Base-by-base conservation (phyloP, 2,888 invertebrate genomes). In the Sinelater perroti region DNA sequence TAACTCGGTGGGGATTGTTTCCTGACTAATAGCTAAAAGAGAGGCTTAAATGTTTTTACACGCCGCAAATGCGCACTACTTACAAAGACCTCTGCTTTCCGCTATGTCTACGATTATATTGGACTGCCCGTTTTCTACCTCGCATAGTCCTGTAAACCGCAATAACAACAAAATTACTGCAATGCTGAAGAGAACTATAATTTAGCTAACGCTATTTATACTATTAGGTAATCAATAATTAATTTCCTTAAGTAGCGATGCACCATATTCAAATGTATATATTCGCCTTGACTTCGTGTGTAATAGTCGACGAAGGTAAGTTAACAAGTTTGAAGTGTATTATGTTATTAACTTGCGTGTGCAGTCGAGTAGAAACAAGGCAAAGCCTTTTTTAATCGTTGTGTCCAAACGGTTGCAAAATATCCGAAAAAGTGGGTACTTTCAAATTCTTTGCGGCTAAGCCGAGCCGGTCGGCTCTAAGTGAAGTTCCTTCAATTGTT, bases 31-130 rank as follows among this genome's bases (percentile, higher is more conserved):
- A 79, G 87, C 93, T 93, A 83, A 44, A 83, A 82, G 7, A 36
- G n/a, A 10, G 20, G 2, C 4, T 31, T 31, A 13, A 31, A 33
- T 33, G 7, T 1, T 3, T 7, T 14, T 8, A 14, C 33, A n/a
- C 8, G 6, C 14, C 4, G 33, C 21, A 38, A 20, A 20, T 10
- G 8, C n/a, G 17, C n/a, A 36, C 11, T 71, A 89, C 92, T 91
- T 83, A 94, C 94, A 89, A 70, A 85, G 82, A 66, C 90, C 92
- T 77, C 88, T 83, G 76, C 94, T 94, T 78, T 95, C 95, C 78
- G 93, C 91, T 66, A 94, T 93, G 75, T 94, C 94, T 67, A 95
- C 82, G 71, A 95, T 93, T 64, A 94, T 93, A 75, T 92, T 94
- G 24, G 92, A 90, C 72, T 92, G 90, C 26, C 92, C 91, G 55